Evolutionary conservation across 2,113 vertebrate species (phyloP), one percentile per base, ranked within the genome.

Genomic region (Marmota monax): DNA sequence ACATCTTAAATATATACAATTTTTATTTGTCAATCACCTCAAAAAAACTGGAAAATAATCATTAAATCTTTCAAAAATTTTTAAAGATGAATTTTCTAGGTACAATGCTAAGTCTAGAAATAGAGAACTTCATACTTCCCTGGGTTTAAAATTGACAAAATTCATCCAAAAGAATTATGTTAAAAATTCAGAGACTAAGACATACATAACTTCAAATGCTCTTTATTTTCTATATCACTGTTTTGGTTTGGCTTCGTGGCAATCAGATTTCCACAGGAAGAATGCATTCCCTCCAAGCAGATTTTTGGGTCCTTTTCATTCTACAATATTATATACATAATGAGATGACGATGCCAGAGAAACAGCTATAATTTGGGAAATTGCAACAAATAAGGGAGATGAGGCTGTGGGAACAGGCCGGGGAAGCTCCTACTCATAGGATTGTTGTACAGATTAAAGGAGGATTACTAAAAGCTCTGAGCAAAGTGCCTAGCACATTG

Each of bases 81-180:
- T 39, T 51, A 86, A 77, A 82, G 56, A 88, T 61, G 9, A 76
- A 89, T 83, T 92, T 92, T 93, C 77, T 74, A 23, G 42, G 42
- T 92, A 76, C 65, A 78, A 79, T 65, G 29, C 22, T 14, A 88
- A 39, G 56, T 67, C 73, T 72, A 92, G 70, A 92, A 95, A 84
- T 29, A 70, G 42, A 92, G 58, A 80, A 27, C 32, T 80, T 37
- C 34, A 42, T 89, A 80, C 13, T 92, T 96, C 37, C 23, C 74
- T 70, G 69, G 25, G 23, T 88, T 95, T 85, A 84, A 93, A 94
- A 94, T 2, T 45, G 27, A 94, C 69, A 85, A 82, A 88, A 84
- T 78, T 51, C 37, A 80, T 56, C 51, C 79, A 95, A 77, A 78
- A 48, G 11, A 77, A 77, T 84, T 65, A 83, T 42, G 12, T 88